phyloP scores from a whole-genome alignment of 1,140 invertebrate species.

The Metopolophium dirhodum region DNA sequence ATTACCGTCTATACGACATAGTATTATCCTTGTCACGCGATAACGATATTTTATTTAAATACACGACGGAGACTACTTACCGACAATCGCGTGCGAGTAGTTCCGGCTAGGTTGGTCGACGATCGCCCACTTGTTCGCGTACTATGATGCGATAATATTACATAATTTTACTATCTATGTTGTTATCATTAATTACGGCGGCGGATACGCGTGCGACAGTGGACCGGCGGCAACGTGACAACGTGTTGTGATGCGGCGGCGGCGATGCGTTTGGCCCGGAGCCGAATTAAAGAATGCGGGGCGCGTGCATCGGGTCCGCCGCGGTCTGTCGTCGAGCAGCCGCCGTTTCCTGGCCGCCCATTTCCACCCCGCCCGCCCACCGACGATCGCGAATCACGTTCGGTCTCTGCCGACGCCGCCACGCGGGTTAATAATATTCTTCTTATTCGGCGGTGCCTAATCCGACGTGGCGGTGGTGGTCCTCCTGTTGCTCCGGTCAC shows the following conservation, averaged over 20 bases:
- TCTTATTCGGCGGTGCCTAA: background rate
- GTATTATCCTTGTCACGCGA: background rate
- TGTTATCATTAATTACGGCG: background rate
- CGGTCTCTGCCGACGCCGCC: background rate
- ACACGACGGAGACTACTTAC: background rate
- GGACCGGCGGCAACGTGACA: constrained; percentile 13
- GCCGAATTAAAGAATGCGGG: constrained; percentile 40
- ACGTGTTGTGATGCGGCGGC: constrained; percentile 28
- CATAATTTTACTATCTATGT: background rate
- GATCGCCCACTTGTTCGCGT: background rate
- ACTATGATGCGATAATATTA: background rate
- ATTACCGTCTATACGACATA: background rate
- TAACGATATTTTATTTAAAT: background rate
- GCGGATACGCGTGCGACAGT: background rate
- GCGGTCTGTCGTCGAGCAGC: background rate
- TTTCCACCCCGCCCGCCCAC: background rate
- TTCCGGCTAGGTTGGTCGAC: background rate
- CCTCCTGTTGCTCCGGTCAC: constrained; percentile 6
- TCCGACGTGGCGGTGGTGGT: background rate
- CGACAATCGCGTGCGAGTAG: background rate
- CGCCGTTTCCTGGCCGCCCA: constrained; percentile 38
- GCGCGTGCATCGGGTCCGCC: background rate
- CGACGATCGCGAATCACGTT: constrained; percentile 29
- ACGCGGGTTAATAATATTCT: background rate
- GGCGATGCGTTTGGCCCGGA: constrained; percentile 37